Percentiles rank a stretch among this genome's conserved stretches.
Evolutionary conservation across 1,140 invertebrate species (phyloP).

Genomic region (Drosophila kurseongensis): DNA sequence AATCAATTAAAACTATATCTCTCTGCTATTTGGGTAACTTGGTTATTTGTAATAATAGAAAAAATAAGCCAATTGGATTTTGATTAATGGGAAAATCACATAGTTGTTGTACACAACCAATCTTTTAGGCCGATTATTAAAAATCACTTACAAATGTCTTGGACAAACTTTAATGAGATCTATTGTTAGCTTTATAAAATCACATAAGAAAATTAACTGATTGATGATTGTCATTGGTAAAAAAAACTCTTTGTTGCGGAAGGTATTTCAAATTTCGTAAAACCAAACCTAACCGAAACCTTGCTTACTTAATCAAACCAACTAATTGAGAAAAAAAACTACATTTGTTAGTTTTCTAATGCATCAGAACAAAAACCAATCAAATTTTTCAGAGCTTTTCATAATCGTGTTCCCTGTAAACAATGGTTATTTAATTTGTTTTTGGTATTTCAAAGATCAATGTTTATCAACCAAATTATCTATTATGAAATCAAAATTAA

Average conservation of each 20-base stretch:
- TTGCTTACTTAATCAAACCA: not conserved
- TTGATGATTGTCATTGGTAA: not conserved
- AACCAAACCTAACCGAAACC: not conserved
- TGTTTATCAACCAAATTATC: too few species aligned
- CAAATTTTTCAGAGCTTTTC: too few species aligned
- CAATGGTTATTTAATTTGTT: too few species aligned
- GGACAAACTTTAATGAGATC: slow-evolving; percentile 6
- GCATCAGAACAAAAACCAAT: too few species aligned
- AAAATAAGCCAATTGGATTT: slow-evolving; percentile 17
- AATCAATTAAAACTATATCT: not conserved
- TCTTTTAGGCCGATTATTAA: slow-evolving; percentile 14
- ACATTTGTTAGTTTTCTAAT: too few species aligned
- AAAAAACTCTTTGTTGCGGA: not conserved
- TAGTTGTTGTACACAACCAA: not conserved
- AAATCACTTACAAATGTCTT: not conserved
- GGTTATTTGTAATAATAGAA: not conserved
- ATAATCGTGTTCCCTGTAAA: too few species aligned
- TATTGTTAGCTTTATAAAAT: slow-evolving; percentile 8
- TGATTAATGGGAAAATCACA: not conserved
- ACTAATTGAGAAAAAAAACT: not conserved
- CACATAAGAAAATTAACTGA: slow-evolving; percentile 2
- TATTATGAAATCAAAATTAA: too few species aligned
- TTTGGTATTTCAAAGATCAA: too few species aligned
- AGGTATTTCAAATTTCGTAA: not conserved
- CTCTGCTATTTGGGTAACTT: not conserved